Percentiles rank a stretch among this genome's conserved stretches.
Conservation (phyloP, 2,888 invertebrate genomes). For the Zygogramma bicolorata region DNA sequence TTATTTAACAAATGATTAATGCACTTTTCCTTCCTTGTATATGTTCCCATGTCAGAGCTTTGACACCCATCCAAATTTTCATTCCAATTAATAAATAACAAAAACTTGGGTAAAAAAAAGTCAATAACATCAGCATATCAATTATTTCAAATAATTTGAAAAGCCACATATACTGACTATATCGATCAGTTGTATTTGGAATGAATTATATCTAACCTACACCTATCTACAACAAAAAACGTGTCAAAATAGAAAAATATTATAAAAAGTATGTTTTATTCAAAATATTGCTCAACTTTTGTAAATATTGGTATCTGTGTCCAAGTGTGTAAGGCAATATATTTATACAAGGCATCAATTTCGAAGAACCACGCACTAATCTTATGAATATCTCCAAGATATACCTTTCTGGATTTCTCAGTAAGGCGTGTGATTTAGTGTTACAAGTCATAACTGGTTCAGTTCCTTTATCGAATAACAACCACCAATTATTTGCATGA, state of each 20-base stretch:
- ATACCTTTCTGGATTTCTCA: no score
- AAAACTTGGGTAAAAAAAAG: slow-evolving; percentile 27
- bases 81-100: slow-evolving; percentile 24
- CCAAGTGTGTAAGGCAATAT: slow-evolving; percentile 28
- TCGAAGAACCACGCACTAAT: slow-evolving; percentile 8
- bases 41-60: background rate
- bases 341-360: slow-evolving; percentile 28
- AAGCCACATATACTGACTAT: background rate
- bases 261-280: slow-evolving; percentile 4
- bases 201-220: background rate
- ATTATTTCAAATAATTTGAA: background rate
- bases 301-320: slow-evolving; percentile 25
- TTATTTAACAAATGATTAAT: no score
- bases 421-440: no score
- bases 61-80: slow-evolving; percentile 25
- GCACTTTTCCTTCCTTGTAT: no score
- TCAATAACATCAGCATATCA: background rate
- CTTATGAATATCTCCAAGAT: no score
- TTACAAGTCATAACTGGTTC: no score
- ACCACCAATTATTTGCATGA: background rate
- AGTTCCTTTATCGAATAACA: no score
- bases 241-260: slow-evolving; percentile 6
- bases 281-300: slow-evolving; percentile 1
- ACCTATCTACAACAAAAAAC: slow-evolving; percentile 4
- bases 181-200: background rate